Conservation (phyloP, 2,113 vertebrate genomes). For the Melanotaenia duboulayi region DNA sequence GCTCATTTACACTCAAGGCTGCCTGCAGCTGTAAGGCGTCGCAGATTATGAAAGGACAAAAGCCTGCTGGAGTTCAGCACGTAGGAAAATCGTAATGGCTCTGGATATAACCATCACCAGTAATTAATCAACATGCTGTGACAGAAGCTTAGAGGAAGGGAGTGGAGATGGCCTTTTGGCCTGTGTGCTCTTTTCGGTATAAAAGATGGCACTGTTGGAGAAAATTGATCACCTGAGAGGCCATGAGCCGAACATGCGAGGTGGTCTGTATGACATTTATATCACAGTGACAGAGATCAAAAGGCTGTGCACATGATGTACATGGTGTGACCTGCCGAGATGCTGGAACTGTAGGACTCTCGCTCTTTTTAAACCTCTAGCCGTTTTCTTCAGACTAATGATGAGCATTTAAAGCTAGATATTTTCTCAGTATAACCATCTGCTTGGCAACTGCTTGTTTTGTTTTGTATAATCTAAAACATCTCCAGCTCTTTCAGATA, state of each 20-base stretch:
- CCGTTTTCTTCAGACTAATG: constrained; percentile 9
- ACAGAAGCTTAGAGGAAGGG: not conserved
- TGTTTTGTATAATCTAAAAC: constrained; percentile 8
- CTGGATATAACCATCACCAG: constrained; percentile 40
- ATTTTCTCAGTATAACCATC: constrained; percentile 16
- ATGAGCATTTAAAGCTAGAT: constrained; percentile 22
- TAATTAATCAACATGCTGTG: constrained; percentile 54
- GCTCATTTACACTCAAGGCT: constrained; percentile 52
- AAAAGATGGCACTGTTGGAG: constrained; percentile 35
- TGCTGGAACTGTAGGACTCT: constrained; percentile 17
- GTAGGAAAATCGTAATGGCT: constrained; percentile 27
- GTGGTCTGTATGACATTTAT: constrained; percentile 44
- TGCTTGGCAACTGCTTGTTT: constrained; percentile 25
- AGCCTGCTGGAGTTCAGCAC: constrained; percentile 38
- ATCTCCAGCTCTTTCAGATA: constrained; percentile 31
- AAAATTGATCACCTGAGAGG: constrained; percentile 56
- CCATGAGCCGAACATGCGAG: constrained; percentile 20
- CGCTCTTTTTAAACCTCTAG: constrained; percentile 1
- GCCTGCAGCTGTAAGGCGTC: constrained; percentile 42
- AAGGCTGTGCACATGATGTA: not conserved
- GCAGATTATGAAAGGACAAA: constrained; percentile 39
- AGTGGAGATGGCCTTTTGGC: constrained; percentile 33
- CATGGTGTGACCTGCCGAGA: constrained; percentile 11
- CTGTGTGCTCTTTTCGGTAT: constrained; percentile 54
- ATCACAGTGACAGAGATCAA: constrained; percentile 35